Base-by-base conservation (phyloP, 2,888 invertebrate genomes). In the Cephus sareptanus region DNA sequence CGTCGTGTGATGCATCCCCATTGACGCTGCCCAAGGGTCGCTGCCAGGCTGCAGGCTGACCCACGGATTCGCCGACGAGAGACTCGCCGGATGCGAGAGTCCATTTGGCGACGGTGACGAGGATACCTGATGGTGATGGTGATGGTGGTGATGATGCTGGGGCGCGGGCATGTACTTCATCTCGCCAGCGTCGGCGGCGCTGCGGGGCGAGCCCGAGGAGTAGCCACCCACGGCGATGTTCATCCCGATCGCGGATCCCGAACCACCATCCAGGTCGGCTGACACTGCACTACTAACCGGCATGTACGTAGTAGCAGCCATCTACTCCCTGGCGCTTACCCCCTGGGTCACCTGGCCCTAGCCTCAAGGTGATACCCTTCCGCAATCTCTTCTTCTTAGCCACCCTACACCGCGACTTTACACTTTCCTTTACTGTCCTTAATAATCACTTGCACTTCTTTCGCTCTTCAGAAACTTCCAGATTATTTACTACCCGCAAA, bases 231-330 rank as follows among this genome's bases (percentile, higher is more conserved):
- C 91, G 90, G 95, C 93, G 93, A 95, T 93, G 91, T 93, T 95
- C 94, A 94, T 94, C 91, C 96, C 96, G 92, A 96, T 94, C 85
- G 93, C 94, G 92, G 94, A 93, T 90, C 91, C 90, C 83, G 90
- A 89, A 88, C 94, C 94, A 90, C 94, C 94, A 93, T 94, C 94
- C 92, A 94, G 92, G 91, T 97, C 97, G 93, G 96, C 95, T 92
- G 96, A 95, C 89, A 94, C 94, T 91, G 94, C 94, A 92, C 94
- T 94, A 93, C 94, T 94, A 92, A 96, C 95, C 92, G 94, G 94
- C 95, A 98, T 96, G 94, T 98, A 98, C 94, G 97, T 96, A 93
- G 97, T 97, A 94, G 97, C 97, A 95, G 98, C 97, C 97, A 97
- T 97, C 95, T 90, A 91, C 91, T 87, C 94, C 95, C 95, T 93